A percentile compares a stretch with the other conserved stretches of the same genome.
These are phyloP conservation scores for Rhopalosiphum nymphaeae DNA, from an alignment of 2,888 invertebrate species.

Conservation along the genomic window DNA sequence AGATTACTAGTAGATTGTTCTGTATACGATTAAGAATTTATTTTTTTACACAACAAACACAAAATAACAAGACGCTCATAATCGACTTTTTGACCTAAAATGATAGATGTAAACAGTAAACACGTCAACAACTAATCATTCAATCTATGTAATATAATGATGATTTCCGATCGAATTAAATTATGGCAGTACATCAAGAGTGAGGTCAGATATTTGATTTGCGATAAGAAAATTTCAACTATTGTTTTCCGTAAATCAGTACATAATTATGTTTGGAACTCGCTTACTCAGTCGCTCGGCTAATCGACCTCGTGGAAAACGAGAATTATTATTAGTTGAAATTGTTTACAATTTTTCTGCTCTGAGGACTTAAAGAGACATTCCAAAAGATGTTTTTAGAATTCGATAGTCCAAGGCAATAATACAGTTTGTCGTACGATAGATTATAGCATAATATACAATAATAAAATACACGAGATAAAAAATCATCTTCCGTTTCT, in stretches of 20 bases:
- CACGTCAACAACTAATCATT: not conserved
- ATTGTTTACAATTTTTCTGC: constrained; percentile 17
- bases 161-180: not conserved
- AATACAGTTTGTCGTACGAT: not conserved
- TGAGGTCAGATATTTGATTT: not conserved
- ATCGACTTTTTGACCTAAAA: constrained; percentile 1
- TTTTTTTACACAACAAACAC: not conserved
- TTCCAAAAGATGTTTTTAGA: not conserved
- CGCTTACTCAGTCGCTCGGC: too few relatives aligned
- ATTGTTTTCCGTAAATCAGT: not conserved
- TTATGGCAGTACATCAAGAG: not conserved
- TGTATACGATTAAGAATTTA: not conserved
- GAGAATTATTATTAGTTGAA: not conserved
- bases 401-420: not conserved
- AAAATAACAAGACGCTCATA: not conserved
- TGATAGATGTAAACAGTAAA: not conserved
- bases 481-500: not conserved
- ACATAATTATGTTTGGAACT: not conserved
- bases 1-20: not conserved
- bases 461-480: not conserved
- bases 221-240: not conserved
- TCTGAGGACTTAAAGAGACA: not conserved
- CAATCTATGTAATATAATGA: not conserved
- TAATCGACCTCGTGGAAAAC: not conserved
- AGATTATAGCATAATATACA: not conserved